These are phyloP conservation scores for Cosmia trapezina DNA, from an alignment of 2,888 invertebrate genomes.

Conservation along the genomic window DNA sequence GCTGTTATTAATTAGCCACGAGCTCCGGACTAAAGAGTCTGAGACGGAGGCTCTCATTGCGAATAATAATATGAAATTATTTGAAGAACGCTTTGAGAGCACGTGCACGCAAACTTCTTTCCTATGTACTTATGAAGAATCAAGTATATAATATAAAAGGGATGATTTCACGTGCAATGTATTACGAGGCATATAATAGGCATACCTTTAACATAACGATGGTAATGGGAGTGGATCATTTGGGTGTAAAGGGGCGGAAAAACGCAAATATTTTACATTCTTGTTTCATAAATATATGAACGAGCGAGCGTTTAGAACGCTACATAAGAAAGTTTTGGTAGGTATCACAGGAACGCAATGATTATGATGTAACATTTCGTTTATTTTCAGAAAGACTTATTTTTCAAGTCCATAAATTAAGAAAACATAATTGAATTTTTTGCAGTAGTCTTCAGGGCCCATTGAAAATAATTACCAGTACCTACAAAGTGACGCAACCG, in stretches of 20 bases:
- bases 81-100: conserved; percentile 29
- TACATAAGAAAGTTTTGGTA: conserved; percentile 5
- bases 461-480: conserved; percentile 42
- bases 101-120: conserved; percentile 26
- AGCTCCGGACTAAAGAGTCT: too few species aligned
- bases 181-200: conserved; percentile 63
- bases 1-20: too few species aligned
- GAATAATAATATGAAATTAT: conserved; percentile 29
- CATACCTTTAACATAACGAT: conserved; percentile 70
- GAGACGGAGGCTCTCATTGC: conserved; percentile 24
- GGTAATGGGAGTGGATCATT: conserved; percentile 79
- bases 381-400: background rate
- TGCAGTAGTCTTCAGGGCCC: conserved; percentile 9
- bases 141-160: conserved; percentile 46
- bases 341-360: background rate
- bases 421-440: conserved; percentile 10
- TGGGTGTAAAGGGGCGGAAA: conserved; percentile 74
- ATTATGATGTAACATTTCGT: conserved; percentile 6
- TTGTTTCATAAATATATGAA: conserved; percentile 67
- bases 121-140: conserved; percentile 34
- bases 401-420: conserved; percentile 10
- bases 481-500: conserved; percentile 24
- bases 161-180: conserved; percentile 56
- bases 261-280: conserved; percentile 76
- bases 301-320: conserved; percentile 62